Conservation (phyloP, 1,140 invertebrate genomes). For the Kradibia gibbosae region DNA sequence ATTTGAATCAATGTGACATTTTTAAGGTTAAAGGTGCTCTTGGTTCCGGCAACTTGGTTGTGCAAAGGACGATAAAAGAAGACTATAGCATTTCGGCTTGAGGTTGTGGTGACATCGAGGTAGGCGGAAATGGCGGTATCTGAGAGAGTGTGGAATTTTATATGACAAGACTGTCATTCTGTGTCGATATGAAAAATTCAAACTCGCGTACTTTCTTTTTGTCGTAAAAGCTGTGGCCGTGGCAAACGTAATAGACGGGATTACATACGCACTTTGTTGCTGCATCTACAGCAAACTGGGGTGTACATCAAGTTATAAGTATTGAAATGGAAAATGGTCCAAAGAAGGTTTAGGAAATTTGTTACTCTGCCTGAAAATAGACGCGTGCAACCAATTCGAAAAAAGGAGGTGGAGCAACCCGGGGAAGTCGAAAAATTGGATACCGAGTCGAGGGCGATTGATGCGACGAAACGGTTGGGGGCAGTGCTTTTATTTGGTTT, state of each 20-base stretch:
- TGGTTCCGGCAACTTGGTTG: not conserved
- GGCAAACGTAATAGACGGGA: not conserved
- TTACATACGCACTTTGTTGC: not conserved
- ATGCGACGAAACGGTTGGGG: not conserved
- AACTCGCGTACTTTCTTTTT: conserved; percentile 60
- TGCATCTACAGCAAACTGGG: not conserved
- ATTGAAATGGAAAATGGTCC: conserved; percentile 22
- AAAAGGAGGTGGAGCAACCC: conserved; percentile 5
- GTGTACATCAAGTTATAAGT: not conserved
- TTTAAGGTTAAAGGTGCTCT: not conserved
- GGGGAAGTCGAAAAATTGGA: conserved; percentile 38
- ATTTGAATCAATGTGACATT: not conserved
- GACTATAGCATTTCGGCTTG: not conserved
- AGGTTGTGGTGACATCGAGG: too few species aligned
- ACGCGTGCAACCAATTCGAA: conserved; percentile 18
- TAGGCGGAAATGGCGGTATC: not conserved
- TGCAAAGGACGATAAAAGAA: conserved; percentile 12
- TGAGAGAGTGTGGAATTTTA: conserved; percentile 66
- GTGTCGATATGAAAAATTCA: conserved; percentile 73
- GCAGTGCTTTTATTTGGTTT: conserved; percentile 25
- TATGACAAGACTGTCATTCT: conserved; percentile 73
- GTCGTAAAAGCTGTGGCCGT: not conserved
- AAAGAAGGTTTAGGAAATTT: conserved; percentile 15
- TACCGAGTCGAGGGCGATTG: conserved; percentile 13
- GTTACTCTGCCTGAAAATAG: not conserved